Evolutionary conservation across 2,797 vertebrate genomes (phyloP), one percentile per base, ranked within the genome.

Genomic region (Acanthurus leucopareius): DNA sequence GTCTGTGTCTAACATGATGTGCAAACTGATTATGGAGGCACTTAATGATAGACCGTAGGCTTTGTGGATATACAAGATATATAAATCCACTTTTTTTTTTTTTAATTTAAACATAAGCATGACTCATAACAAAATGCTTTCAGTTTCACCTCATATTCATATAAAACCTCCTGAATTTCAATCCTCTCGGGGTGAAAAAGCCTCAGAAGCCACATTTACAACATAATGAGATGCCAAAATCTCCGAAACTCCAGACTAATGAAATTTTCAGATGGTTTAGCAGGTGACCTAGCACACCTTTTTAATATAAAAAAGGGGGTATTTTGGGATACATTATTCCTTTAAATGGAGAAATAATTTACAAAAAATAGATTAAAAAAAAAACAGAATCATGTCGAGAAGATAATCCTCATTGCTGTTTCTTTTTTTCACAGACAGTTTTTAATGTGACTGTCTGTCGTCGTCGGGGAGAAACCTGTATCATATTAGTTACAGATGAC

Each of bases 401-500:
- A 77, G 61, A 79, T 80, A 59, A 73, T 67, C 66, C 73, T 83
- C n/a, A 42, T 68, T 75, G 62, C 66, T n/a, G n/a, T n/a, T n/a
- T n/a, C 17, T 22, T n/a, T 20, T 70, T 76, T 57, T 77, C 48
- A 64, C 54, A 42, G 59, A 2, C 74, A 83, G 63, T 28, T 54
- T 76, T 75, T 73, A 45, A 69, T 73, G 78, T 44, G 75, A 64
- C 71, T 71, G 28, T 28, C 28, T 28, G 28, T 28, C 28, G 77
- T 69, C 42, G 53, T 73, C 49, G 25, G 22, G 56, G 40, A 75
- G 52, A 66, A 63, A 75, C 73, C 56, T 70, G 72, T 9, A 72
- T 79, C 62, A 58, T 54, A 80, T 88, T 77, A 88, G 68, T 75
- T 77, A 74, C 73, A 81, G 67, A 60, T 19, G 77, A 83, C 77